Base-by-base conservation (phyloP, 2,888 invertebrate species). In the Tyria jacobaeae region DNA sequence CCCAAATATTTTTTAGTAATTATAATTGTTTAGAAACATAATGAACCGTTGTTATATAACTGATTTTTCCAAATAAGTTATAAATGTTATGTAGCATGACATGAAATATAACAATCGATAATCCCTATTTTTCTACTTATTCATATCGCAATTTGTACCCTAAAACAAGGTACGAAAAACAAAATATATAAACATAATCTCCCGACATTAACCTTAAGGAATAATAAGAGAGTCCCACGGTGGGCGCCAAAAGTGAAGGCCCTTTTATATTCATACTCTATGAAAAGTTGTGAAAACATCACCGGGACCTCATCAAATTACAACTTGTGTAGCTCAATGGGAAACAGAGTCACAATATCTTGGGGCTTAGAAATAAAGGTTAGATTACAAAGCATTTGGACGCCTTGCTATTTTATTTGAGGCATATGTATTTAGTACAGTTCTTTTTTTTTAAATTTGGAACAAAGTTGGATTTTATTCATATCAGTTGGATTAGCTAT, bases 261-360 rank as follows among this genome's bases (percentile, higher is more conserved):
- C 69, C 74, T 84, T 85, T 87, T 89, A 89, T 90, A 91, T 89
- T 90, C 88, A 90, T 89, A 83, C 80, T 80, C 79, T 77, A 81
- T 81, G 78, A 81, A 84, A 89, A 89, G 80, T 88, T 88, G 69
- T 66, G 67, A 73, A 81, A 83, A 85, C 83, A 86, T 85, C 82
- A 79, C 79, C 74, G 76, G 70, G 75, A 80, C 73, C 85, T 87
- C 88, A 87, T 88, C 88, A 87, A 88, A 89, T 89, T 87, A 90
- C 85, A 87, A 89, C 79, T 86, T 88, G 80, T 67, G 73, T 82
- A 78, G 75, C 77, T 66, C 57, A 68, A 63, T 76, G 58, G 49
- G 41, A 57, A 54, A 69, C 59, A 66, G 44, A 62, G 64, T 60
- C 61, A 64, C 59, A 51, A 63, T 58, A 60, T 49, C 57, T 57